These are phyloP conservation scores for Galeopterus variegatus DNA, from an alignment of 2,113 vertebrate genomes.

Conservation along the genomic window DNA sequence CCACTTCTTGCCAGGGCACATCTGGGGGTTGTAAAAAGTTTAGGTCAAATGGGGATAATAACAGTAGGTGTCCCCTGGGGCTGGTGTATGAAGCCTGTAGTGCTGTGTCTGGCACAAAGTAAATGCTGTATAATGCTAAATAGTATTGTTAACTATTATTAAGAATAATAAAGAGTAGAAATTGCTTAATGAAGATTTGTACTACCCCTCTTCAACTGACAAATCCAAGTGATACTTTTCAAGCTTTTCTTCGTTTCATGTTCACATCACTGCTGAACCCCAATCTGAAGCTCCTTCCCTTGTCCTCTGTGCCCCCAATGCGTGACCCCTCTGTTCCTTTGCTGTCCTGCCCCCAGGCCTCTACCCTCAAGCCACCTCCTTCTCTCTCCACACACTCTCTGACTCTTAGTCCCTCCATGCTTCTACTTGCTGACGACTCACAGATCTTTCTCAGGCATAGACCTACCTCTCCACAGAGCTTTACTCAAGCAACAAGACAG, in stretches of 20 bases:
- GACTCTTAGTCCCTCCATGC: background rate
- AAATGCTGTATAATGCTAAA: background rate
- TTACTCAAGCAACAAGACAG: background rate
- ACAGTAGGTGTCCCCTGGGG: background rate
- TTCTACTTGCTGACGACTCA: background rate
- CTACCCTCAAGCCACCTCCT: background rate
- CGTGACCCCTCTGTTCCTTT: background rate
- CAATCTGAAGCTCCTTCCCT: background rate
- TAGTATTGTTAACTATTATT: background rate
- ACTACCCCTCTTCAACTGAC: background rate
- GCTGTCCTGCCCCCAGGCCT: background rate
- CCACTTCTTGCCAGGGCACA: conserved; percentile 11
- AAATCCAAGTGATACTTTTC: background rate
- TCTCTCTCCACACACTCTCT: background rate
- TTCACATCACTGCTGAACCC: background rate
- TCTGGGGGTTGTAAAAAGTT: background rate
- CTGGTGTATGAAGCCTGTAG: background rate
- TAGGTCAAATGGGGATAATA: background rate
- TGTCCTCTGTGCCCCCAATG: background rate
- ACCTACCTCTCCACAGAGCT: background rate
- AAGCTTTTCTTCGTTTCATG: background rate
- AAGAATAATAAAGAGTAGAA: background rate
- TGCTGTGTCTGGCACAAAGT: background rate
- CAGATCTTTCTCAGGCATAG: background rate
- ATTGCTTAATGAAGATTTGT: background rate